Percentiles rank a stretch among this genome's conserved stretches.
phyloP scores from a whole-genome alignment of 30 jellyfish, hydroid and myxozoan species.

The Thelohanellus kitauei region DNA sequence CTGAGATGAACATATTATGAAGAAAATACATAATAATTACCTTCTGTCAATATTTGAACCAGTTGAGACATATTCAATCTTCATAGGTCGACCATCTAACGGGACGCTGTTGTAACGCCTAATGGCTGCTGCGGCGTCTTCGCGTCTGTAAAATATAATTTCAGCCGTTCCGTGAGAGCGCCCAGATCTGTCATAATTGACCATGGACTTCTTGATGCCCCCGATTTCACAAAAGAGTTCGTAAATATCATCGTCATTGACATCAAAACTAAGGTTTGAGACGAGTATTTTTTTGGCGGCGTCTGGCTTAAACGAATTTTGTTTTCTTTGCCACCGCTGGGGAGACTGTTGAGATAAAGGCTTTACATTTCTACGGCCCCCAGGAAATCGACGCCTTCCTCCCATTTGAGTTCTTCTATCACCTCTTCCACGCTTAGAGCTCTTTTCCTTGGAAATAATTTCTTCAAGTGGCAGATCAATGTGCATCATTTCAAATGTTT shows the following conservation, averaged over 20 bases:
- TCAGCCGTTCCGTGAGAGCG: constrained; percentile 95
- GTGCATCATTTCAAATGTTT: too few relatives aligned
- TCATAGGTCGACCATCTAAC: constrained; percentile 92
- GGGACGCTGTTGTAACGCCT: constrained; percentile 80
- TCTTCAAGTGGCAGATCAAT: constrained; percentile 76
- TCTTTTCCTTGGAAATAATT: constrained; percentile 17
- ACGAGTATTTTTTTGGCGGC: constrained; percentile 47
- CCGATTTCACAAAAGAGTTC: constrained; percentile 68
- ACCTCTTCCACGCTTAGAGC: constrained; percentile 37
- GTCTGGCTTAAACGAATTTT: too few relatives aligned
- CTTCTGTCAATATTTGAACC: too few relatives aligned
- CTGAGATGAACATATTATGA: too few relatives aligned
- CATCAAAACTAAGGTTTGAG: constrained; percentile 74
- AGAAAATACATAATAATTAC: too few relatives aligned
- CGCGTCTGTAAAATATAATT: constrained; percentile 30
- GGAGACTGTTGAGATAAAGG: too few relatives aligned
- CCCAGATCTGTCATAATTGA: constrained; percentile 52
- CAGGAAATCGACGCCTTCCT: too few relatives aligned
- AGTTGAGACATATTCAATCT: constrained; percentile 33
- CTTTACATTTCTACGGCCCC: too few relatives aligned
- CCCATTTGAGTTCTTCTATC: too few relatives aligned
- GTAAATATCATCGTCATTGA: constrained; percentile 50
- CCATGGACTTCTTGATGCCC: constrained; percentile 21
- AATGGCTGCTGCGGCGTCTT: constrained; percentile 46
- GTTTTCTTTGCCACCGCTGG: too few relatives aligned